phyloP scores from a whole-genome alignment of 2,113 vertebrate species.

The Siniperca chuatsi region DNA sequence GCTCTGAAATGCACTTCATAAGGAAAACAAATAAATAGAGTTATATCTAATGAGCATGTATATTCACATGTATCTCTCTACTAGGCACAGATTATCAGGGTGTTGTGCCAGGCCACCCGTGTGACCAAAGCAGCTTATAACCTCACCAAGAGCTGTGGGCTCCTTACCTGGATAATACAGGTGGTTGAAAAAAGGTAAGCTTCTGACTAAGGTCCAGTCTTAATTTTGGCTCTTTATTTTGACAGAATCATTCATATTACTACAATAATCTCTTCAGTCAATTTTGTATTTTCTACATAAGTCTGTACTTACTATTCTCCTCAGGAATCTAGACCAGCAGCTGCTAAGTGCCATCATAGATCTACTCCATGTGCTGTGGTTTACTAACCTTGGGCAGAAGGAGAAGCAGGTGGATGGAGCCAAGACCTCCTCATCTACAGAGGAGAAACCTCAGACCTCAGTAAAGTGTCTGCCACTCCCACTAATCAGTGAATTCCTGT shows the following conservation, averaged over 20 bases:
- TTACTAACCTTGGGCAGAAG: constrained; percentile 88
- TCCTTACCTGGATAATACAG: constrained; percentile 91
- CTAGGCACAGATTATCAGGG: constrained; percentile 89
- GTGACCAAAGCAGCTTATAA: constrained; percentile 89
- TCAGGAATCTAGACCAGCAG: constrained; percentile 87
- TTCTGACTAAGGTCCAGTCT: constrained; percentile 62
- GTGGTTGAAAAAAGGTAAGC: constrained; percentile 87
- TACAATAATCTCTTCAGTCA: neutral
- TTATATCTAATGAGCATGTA: neutral
- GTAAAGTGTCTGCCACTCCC: constrained; percentile 89
- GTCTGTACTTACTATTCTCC: constrained; percentile 16
- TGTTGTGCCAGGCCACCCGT: constrained; percentile 84
- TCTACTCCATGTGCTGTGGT: constrained; percentile 90
- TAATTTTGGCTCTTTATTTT: neutral
- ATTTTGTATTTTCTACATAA: neutral
- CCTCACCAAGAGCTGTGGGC: constrained; percentile 88
- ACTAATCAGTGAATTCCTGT: constrained; percentile 90
- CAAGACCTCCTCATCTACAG: constrained; percentile 4
- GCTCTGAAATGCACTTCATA: neutral
- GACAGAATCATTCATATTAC: neutral
- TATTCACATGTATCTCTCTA: constrained; percentile 15
- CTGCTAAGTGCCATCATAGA: constrained; percentile 84
- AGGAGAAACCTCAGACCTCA: constrained; percentile 46
- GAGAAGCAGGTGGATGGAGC: constrained; percentile 41
- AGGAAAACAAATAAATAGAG: neutral